phyloP scores from a whole-genome alignment of 2,797 vertebrate genomes.

The Cebuella pygmaea region DNA sequence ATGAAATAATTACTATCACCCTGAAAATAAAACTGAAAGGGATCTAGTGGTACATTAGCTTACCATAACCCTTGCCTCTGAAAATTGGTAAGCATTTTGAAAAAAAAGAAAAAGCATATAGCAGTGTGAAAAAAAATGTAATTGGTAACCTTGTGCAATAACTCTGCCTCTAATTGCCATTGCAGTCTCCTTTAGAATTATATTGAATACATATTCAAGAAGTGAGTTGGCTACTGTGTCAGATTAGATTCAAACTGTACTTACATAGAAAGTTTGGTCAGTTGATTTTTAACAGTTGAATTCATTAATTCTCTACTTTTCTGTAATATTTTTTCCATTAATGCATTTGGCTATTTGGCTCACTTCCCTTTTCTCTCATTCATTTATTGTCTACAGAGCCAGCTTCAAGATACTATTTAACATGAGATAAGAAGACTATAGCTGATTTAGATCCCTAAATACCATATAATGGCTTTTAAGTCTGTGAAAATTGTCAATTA shows the following conservation, averaged over 20 bases:
- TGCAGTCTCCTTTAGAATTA: background rate
- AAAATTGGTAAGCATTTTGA: background rate
- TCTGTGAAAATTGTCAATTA: background rate
- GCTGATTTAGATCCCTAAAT: background rate
- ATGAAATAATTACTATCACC: background rate
- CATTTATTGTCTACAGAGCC: background rate
- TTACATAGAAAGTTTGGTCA: background rate
- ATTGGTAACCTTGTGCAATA: background rate
- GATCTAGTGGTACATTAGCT: background rate
- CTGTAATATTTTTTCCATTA: background rate
- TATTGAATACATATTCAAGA: background rate
- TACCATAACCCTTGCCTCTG: background rate
- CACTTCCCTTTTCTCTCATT: background rate
- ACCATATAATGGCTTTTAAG: background rate
- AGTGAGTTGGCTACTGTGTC: background rate
- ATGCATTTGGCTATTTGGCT: background rate
- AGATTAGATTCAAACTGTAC: background rate
- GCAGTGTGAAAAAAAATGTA: background rate
- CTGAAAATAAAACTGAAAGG: constrained; percentile 18
- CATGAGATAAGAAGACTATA: background rate
- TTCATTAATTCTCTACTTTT: background rate
- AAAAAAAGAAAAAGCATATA: background rate
- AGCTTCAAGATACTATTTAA: background rate
- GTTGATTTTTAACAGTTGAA: background rate
- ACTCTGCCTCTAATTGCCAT: background rate